phyloP scores from a whole-genome alignment of 2,888 invertebrate species.

The Amphipoea oculea region DNA sequence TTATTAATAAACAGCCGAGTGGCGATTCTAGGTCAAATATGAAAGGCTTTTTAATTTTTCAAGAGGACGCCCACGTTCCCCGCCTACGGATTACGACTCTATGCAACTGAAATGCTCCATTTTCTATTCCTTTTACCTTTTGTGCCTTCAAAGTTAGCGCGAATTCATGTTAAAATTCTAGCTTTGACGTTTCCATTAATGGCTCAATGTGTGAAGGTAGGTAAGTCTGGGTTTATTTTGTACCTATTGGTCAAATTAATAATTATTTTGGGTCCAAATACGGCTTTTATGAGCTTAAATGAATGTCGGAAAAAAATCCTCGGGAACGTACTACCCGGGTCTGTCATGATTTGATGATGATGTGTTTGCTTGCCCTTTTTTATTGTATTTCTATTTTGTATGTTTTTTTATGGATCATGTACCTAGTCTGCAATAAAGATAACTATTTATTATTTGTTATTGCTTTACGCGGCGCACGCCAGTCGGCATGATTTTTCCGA shows the following conservation, averaged over 20 bases:
- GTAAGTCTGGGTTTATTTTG: background rate
- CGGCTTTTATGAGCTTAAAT: too few relatives aligned
- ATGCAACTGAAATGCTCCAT: slow-evolving; percentile 27
- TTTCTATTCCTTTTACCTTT: slow-evolving; percentile 26
- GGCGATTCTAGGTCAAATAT: slow-evolving; percentile 43
- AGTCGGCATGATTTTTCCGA: background rate
- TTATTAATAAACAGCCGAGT: slow-evolving; percentile 23
- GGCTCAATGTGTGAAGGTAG: background rate
- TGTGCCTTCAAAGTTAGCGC: slow-evolving; percentile 1
- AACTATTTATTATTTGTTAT: background rate
- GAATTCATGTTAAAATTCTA: slow-evolving; percentile 13
- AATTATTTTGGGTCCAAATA: too few relatives aligned
- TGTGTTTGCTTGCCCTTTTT: too few relatives aligned
- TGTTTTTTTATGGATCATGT: too few relatives aligned
- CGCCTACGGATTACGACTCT: slow-evolving; percentile 19
- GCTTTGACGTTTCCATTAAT: slow-evolving; percentile 4
- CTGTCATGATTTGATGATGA: too few relatives aligned
- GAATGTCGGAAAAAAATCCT: too few relatives aligned
- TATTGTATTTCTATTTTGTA: too few relatives aligned
- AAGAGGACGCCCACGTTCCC: slow-evolving; percentile 26
- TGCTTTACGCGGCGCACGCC: background rate
- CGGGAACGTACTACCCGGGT: too few relatives aligned
- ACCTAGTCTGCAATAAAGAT: too few relatives aligned
- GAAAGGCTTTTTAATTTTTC: slow-evolving; percentile 39
- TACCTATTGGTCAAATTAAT: background rate